These are phyloP conservation scores for Crotalus helleri DNA, from an alignment of 2,113 vertebrate genomes.

Conservation along the genomic window DNA sequence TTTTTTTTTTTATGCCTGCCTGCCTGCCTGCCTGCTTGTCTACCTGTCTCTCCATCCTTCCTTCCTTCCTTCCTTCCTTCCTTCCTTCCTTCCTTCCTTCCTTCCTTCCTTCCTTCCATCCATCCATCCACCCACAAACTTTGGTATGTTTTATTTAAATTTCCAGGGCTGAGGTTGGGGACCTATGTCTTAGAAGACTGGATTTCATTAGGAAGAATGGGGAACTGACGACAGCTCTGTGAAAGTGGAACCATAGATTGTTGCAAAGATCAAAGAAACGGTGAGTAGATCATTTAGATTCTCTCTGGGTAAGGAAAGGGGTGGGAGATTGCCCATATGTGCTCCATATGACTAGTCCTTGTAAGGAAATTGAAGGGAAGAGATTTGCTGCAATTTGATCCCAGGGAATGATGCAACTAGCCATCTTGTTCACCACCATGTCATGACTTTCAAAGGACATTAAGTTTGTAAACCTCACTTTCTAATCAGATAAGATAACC, in stretches of 20 bases:
- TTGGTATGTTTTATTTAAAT: no score
- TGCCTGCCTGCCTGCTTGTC: background rate
- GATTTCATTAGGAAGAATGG: background rate
- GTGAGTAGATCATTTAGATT: background rate
- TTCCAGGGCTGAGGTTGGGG: no score
- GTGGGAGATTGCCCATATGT: background rate
- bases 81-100: no score
- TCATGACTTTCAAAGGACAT: background rate
- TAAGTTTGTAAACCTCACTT: background rate
- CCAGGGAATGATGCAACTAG: background rate
- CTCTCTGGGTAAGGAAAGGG: background rate
- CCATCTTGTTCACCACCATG: background rate
- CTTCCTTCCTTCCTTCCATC: no score
- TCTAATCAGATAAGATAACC: background rate
- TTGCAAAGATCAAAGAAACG: no score
- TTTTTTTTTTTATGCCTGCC: background rate
- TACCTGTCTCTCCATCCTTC: no score
- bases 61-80: no score
- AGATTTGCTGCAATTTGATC: no score
- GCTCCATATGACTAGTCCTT: background rate
- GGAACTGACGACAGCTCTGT: no score
- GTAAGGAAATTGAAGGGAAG: background rate
- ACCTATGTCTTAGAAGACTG: background rate
- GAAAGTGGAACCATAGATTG: no score
- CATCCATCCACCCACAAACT: no score